phyloP scores from a whole-genome alignment of 2,113 vertebrate genomes.

The Cygnus atratus region DNA sequence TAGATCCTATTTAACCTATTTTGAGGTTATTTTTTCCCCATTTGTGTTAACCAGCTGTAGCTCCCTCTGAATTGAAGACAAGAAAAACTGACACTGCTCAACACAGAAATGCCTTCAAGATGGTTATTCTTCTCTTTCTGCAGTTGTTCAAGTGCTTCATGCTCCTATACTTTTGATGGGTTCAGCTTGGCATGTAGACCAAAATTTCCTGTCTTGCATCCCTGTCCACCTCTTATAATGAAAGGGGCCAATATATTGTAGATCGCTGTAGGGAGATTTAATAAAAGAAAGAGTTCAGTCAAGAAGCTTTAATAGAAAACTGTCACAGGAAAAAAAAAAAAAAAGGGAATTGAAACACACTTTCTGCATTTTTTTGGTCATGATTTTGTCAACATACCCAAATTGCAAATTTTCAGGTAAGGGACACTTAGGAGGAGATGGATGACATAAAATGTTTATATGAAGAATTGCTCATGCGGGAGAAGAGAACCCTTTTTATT shows the following conservation, averaged over 20 bases:
- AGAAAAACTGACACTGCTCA: background rate
- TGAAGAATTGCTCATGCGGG: background rate
- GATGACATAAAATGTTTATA: background rate
- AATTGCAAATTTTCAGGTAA: background rate
- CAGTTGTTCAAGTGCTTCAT: background rate
- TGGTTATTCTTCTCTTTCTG: background rate
- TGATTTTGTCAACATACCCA: background rate
- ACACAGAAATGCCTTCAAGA: background rate
- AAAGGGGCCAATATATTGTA: background rate
- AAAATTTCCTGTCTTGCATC: background rate
- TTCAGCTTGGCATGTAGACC: background rate
- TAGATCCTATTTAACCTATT: background rate
- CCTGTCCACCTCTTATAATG: background rate
- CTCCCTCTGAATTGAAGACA: background rate
- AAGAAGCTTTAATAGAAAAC: background rate
- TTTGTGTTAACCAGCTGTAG: background rate
- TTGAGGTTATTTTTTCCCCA: background rate
- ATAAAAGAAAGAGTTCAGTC: background rate
- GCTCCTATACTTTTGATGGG: background rate
- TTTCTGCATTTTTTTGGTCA: background rate
- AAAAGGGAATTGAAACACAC: background rate
- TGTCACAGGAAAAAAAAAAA: background rate
- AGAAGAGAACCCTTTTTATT: background rate
- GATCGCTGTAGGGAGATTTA: background rate
- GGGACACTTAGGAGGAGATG: background rate